Base-by-base conservation (phyloP, 2,113 vertebrate genomes). In the Callocephalon fimbriatum region DNA sequence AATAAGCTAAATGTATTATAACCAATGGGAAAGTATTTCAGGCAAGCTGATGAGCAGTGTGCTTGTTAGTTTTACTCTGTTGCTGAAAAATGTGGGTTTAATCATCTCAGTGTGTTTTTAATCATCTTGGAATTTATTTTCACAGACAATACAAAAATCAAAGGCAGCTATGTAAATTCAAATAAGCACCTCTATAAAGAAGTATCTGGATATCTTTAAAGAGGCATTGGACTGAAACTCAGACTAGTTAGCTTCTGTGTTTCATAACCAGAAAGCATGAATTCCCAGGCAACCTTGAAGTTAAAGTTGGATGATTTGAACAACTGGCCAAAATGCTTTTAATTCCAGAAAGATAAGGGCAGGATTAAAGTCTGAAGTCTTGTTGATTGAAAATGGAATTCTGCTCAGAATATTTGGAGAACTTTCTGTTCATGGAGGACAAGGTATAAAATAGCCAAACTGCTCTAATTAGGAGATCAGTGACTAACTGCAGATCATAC, bases 71-170 rank as follows among this genome's bases (percentile, higher is more conserved):
- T 82, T 93, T 78, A 45, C 45, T 80, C 70, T 61, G 0, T 89
- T 85, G 32, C 68, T 65, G 37, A 62, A 35, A 94, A 95, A 85
- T 72, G 22, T 91, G 90, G 7, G 87, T 97, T 91, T 96, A 93
- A 96, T 96, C 48, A 93, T 94, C 86, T 89, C 79, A 6, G 72
- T 47, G 22, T 95, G 84, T 54, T 78, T 95, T 93, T 95, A 95
- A 80, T 95, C 58, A 93, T 90, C 40, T 82, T 80, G 54, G 83
- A 91, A 86, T 82, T 89, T 89, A 50, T 82, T 95, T 95, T 92
- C 11, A 0, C 35, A 78, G 76, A 95, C 91, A 93, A 89, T 85
- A 53, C 84, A 77, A 89, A 87, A 96, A 93, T 95, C 73, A 95
- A 91, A 95, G 82, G 44, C 47, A 89, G 32, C 40, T 66, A 19